These are phyloP conservation scores for Apus apus DNA, from an alignment of 2,113 vertebrate species.

Conservation along the genomic window DNA sequence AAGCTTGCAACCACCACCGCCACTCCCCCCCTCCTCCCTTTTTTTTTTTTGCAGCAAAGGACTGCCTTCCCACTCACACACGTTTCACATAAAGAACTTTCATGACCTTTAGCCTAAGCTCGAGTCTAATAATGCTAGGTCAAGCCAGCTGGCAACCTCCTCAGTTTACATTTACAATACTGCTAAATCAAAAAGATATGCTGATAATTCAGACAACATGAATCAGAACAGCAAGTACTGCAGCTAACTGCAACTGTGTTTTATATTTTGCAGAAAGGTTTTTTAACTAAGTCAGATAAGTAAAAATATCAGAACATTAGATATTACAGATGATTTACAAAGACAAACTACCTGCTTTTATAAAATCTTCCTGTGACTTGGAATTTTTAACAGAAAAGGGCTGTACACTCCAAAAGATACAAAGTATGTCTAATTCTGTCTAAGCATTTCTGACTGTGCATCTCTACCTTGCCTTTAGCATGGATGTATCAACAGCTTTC, in stretches of 20 bases:
- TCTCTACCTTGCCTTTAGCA: neutral
- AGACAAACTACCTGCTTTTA: neutral
- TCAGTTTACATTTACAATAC: constrained; percentile 36
- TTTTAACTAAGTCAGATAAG: neutral
- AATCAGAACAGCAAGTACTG: neutral
- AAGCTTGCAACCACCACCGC: neutral
- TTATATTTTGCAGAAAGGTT: neutral
- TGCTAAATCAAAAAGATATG: neutral
- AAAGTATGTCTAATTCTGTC: neutral
- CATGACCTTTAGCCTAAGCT: constrained; percentile 43
- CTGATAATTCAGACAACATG: neutral
- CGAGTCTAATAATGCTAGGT: constrained; percentile 3
- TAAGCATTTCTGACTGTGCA: neutral
- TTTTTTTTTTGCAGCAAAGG: neutral
- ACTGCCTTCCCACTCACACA: constrained; percentile 30
- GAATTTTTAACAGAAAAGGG: neutral
- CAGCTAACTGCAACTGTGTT: neutral
- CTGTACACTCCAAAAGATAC: neutral
- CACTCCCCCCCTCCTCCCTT: neutral
- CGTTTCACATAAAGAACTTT: constrained; percentile 43
- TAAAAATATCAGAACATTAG: neutral
- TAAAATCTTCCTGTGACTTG: neutral
- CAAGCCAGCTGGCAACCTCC: constrained; percentile 60
- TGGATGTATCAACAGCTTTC: neutral
- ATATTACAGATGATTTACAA: neutral